Evolutionary conservation across 2,113 vertebrate genomes (phyloP).

Genomic region (Harpagus bidentatus): DNA sequence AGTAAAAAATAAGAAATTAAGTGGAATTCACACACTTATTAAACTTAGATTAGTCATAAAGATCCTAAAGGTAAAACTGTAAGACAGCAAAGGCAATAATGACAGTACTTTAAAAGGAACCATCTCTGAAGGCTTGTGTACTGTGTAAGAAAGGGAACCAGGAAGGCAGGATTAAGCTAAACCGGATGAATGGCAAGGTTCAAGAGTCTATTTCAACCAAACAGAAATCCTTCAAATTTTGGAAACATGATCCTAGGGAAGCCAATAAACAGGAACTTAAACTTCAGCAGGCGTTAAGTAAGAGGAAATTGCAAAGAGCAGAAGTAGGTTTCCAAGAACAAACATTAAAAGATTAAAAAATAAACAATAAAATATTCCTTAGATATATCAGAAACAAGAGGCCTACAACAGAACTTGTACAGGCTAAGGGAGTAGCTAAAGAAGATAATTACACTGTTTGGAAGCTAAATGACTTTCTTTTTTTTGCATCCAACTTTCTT

Average conservation of each 20-base stretch:
- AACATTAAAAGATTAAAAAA: conserved; percentile 51
- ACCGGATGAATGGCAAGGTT: conserved; percentile 45
- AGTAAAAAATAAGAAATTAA: background rate
- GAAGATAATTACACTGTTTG: background rate
- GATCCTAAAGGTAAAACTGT: background rate
- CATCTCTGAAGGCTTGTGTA: background rate
- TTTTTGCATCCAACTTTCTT: background rate
- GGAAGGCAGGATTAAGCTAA: conserved; percentile 50
- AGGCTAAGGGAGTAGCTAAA: background rate
- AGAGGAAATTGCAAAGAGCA: conserved; percentile 59
- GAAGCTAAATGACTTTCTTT: background rate
- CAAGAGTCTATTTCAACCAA: conserved; percentile 48
- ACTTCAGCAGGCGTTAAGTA: conserved; percentile 55
- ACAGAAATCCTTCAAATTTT: conserved; percentile 55
- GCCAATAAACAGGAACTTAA: conserved; percentile 65
- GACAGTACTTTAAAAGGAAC: background rate
- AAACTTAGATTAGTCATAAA: background rate
- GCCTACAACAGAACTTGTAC: background rate
- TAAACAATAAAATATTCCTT: conserved; percentile 54
- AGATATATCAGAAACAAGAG: conserved; percentile 18
- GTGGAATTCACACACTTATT: background rate
- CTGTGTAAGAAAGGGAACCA: conserved; percentile 2
- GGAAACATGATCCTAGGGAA: conserved; percentile 57
- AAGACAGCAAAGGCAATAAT: background rate
- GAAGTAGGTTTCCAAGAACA: conserved; percentile 50